Conservation (phyloP, 2,888 invertebrate species). For the Meteorus colon region DNA sequence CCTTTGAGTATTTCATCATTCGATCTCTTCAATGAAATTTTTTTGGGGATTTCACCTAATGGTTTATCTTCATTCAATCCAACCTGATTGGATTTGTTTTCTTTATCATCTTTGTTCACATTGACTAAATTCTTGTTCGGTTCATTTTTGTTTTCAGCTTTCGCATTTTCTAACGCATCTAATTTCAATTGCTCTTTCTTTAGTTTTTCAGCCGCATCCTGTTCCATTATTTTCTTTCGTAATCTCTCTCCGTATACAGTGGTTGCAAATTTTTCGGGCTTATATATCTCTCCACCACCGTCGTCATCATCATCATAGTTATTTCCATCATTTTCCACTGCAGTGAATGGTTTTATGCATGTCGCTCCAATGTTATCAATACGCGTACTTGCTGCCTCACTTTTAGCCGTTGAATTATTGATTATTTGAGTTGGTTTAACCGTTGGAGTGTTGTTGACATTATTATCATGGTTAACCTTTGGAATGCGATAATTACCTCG, state of each 20-base stretch:
- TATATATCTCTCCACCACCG: background rate
- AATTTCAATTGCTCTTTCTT: background rate
- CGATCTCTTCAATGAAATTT: constrained; percentile 28
- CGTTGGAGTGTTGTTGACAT: background rate
- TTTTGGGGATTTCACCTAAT: constrained; percentile 28
- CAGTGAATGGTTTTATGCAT: background rate
- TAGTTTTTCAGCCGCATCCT: constrained; percentile 35
- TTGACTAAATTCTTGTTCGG: background rate
- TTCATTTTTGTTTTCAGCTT: constrained; percentile 18
- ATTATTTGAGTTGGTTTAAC: background rate
- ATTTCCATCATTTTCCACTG: background rate
- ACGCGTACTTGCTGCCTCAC: background rate
- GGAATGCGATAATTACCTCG: background rate
- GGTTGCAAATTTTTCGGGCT: background rate
- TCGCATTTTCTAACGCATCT: background rate
- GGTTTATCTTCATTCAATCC: background rate
- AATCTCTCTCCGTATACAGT: constrained; percentile 66
- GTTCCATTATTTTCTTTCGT: constrained; percentile 54
- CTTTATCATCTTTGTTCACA: constrained; percentile 22
- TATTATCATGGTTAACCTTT: background rate
- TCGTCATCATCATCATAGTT: constrained; percentile 4
- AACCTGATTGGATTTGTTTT: constrained; percentile 11
- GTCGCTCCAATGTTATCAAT: background rate
- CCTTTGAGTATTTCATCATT: background rate
- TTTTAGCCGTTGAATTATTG: background rate